Evolutionary conservation across 2,888 invertebrate species (phyloP), one percentile per base, ranked within the genome.

Genomic region (Deilephila porcellus): DNA sequence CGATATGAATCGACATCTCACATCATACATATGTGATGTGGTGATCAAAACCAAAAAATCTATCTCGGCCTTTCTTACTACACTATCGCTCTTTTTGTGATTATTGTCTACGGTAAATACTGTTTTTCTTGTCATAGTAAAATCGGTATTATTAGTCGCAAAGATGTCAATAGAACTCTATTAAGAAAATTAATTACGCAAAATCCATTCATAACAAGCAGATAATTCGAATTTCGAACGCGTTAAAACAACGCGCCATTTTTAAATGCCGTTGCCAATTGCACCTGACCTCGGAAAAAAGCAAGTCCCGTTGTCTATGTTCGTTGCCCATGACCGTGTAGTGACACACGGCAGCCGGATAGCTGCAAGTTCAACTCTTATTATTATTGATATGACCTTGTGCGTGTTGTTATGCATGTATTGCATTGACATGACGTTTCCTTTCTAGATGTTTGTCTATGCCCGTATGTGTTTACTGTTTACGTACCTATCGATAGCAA

Each of bases 381-480:
- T 84, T 83, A 76, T 81, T 78, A 84, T 84, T 83, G 76, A 81
- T 79, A 75, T 71, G 77, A 71, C 84, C 84, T 82, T 83, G 81
- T 70, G 45, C 34, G 64, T 63, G 64, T 25, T 52, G 37, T 64
- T 53, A 53, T 72, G 56, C 53, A 32, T 53, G 8, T 67, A 67
- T 72, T 63, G 64, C 64, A 56, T 64, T 62, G 25, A 73, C 45
- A 20, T 67, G 25, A 73, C 45, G 34, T 67, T 59, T 67, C 59
- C 70, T 34, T 71, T 59, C 53, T 59, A 71, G 56, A 56, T 72
- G 53, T 53, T 71, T 76, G 75, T 80, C 52, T 52, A 67, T 25
- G 25, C 52, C 52, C 45, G 29, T 25, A 37, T 63, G 29, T 60
- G 25, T 60, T 60, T 7, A 56, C 14, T 45, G 45, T 45, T 45